Conservation (phyloP, 2,888 invertebrate species). For the Drosophila stalkeri region DNA sequence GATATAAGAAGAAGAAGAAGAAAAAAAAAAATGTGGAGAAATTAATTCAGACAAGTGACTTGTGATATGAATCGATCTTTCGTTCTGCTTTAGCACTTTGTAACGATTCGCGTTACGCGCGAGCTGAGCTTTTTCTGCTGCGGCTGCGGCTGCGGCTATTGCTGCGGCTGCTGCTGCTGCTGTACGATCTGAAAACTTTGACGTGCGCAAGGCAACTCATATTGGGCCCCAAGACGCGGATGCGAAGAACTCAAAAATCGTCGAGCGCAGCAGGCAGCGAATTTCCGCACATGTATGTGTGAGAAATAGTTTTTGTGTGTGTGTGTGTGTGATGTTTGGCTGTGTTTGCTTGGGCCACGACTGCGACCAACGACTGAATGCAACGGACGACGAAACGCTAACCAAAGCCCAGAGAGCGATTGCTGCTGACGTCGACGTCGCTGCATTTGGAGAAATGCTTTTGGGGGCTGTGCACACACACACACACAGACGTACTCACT, state of each 20-base stretch:
- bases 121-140: slow-evolving; percentile 65
- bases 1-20: not conserved
- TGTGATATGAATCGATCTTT: slow-evolving; percentile 28
- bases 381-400: slow-evolving; percentile 65
- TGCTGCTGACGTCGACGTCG: slow-evolving; percentile 49
- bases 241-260: slow-evolving; percentile 76
- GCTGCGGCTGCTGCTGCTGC: slow-evolving; percentile 35
- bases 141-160: slow-evolving; percentile 6
- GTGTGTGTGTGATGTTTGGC: slow-evolving; percentile 55
- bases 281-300: slow-evolving; percentile 25
- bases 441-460: slow-evolving; percentile 79
- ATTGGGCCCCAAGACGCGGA: slow-evolving; percentile 76
- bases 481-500: slow-evolving; percentile 4
- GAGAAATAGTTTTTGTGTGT: slow-evolving; percentile 11
- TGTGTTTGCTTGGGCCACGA: slow-evolving; percentile 57
- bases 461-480: slow-evolving; percentile 73
- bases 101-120: slow-evolving; percentile 46
- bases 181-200: slow-evolving; percentile 80
- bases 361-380: slow-evolving; percentile 54
- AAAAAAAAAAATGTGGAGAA: not conserved
- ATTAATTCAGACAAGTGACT: slow-evolving; percentile 3
- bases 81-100: slow-evolving; percentile 9
- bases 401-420: slow-evolving; percentile 60
- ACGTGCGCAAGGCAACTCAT: slow-evolving; percentile 82
- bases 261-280: slow-evolving; percentile 55